Percentiles rank a stretch among this genome's conserved stretches.
phyloP scores from a whole-genome alignment of 2,888 invertebrate genomes.

The Bimastos eiseni region DNA sequence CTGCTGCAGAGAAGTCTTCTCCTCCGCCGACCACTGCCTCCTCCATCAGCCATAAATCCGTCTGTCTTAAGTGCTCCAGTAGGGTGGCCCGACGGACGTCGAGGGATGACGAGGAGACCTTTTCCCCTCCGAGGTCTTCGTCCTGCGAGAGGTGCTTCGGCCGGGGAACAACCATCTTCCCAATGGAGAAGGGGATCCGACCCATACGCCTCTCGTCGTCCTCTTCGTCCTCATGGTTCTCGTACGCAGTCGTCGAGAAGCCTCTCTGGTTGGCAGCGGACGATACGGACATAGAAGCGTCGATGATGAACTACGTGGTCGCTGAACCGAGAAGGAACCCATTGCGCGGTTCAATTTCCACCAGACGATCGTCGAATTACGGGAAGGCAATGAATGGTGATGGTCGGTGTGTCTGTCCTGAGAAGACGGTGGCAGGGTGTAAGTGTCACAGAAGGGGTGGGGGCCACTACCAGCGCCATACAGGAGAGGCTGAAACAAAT shows the following conservation, averaged over 20 bases:
- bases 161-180: not conserved
- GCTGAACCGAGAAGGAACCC: not conserved
- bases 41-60: not conserved
- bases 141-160: constrained; percentile 7
- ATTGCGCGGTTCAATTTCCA: not conserved
- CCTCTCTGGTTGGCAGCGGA: not conserved
- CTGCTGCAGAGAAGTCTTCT: not conserved
- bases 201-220: not conserved
- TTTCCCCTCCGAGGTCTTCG: not conserved
- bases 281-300: not conserved
- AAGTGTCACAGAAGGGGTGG: not conserved
- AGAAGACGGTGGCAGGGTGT: too few species aligned
- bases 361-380: not conserved
- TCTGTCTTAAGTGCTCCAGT: not conserved
- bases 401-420: not conserved
- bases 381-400: not conserved
- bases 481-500: not conserved
- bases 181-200: not conserved
- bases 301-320: not conserved
- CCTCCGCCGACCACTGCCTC: not conserved
- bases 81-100: not conserved
- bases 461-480: not conserved
- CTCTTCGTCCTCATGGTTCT: not conserved
- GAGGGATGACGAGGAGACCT: not conserved
- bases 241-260: not conserved